Conservation (phyloP, 2,113 vertebrate species). For the Oreochromis tanganicae region DNA sequence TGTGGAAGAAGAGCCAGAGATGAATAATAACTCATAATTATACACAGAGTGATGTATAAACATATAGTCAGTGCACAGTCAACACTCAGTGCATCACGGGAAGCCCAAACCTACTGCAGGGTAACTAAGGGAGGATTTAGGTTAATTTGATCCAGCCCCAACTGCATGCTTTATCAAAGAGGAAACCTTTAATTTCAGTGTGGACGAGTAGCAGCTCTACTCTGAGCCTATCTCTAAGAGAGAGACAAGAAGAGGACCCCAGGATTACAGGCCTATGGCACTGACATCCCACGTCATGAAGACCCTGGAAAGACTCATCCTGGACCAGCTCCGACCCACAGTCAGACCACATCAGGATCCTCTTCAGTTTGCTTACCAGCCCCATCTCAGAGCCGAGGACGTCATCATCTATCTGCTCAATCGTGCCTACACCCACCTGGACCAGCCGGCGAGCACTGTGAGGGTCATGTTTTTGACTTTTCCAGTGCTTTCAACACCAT, state of each 20-base stretch:
- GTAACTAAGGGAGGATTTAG: neutral
- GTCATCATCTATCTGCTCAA: too few relatives aligned
- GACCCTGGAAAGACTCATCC: neutral
- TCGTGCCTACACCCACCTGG: too few relatives aligned
- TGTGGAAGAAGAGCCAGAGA: neutral
- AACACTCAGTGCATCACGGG: neutral
- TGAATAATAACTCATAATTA: neutral
- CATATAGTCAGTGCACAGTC: neutral
- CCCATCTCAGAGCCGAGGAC: too few relatives aligned
- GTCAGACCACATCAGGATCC: too few relatives aligned
- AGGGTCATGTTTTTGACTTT: too few relatives aligned
- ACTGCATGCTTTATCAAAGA: neutral
- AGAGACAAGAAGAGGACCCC: neutral
- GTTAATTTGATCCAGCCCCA: neutral
- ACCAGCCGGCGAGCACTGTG: too few relatives aligned
- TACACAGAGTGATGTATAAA: neutral
- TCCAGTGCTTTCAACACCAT: too few relatives aligned
- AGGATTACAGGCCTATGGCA: neutral
- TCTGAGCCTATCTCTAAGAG: rapidly evolving
- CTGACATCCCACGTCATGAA: neutral
- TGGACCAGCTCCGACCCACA: too few relatives aligned
- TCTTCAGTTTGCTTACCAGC: too few relatives aligned
- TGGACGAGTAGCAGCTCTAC: rapidly evolving
- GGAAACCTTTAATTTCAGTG: neutral
- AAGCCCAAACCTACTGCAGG: neutral